These are phyloP conservation scores for Cetoscarus ocellatus DNA, from an alignment of 2,797 vertebrate genomes.

Conservation along the genomic window DNA sequence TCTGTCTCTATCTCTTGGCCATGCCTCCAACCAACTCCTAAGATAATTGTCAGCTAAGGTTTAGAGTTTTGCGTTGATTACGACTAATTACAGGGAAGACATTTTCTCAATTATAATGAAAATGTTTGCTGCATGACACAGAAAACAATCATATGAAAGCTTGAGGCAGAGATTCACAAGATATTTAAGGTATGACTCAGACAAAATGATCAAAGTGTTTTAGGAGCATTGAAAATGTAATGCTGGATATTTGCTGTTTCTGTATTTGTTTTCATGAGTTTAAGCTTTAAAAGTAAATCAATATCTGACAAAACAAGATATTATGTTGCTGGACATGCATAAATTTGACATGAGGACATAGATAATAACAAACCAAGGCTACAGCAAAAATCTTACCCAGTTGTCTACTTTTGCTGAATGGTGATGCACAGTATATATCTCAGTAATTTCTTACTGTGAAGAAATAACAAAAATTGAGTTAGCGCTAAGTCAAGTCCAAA, in stretches of 20 bases:
- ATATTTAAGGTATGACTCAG: background rate
- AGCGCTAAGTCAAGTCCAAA: too few relatives aligned
- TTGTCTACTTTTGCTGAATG: too few relatives aligned
- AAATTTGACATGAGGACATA: too few relatives aligned
- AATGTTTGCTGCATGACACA: background rate
- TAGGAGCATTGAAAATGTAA: background rate
- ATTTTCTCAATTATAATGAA: background rate
- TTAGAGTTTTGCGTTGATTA: background rate
- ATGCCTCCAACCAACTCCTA: conserved; percentile 60
- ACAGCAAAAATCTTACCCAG: too few relatives aligned
- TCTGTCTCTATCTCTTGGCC: conserved; percentile 27
- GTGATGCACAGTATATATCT: too few relatives aligned
- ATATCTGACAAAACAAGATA: background rate
- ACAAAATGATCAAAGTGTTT: background rate
- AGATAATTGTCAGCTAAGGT: background rate
- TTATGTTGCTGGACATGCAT: background rate
- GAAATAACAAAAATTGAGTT: too few relatives aligned
- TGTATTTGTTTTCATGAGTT: background rate
- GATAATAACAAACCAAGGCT: too few relatives aligned
- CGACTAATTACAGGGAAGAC: background rate
- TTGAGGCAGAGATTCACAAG: background rate
- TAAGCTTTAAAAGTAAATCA: background rate
- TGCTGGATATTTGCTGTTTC: background rate
- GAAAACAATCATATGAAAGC: too few relatives aligned
- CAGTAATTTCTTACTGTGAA: too few relatives aligned